Evolutionary conservation across 1,140 invertebrate species (phyloP), one percentile per base, ranked within the genome.

Genomic region (Brachionus rubens): DNA sequence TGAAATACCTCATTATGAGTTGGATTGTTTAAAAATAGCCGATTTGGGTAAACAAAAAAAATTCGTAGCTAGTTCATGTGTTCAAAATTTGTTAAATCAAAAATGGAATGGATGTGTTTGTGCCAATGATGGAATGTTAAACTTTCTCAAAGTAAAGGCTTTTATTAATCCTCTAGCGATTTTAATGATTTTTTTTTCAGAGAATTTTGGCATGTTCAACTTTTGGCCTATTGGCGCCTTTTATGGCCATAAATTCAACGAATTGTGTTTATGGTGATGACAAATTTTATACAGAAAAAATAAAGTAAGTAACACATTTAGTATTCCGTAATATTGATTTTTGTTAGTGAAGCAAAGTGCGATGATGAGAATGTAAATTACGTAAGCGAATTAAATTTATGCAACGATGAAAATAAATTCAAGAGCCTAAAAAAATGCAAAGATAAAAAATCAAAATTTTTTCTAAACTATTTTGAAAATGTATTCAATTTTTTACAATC

Each of bases 1-100:
- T n/a, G 6, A 43, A 9, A 50, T 70, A 21, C 24, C 43, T 30
- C 33, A 33, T 36, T 47, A 19, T 50, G 67, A 26, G 3, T 30
- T 70, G 16, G 47, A 47, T 19, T 70, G 67, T 21, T 36, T 70
- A 70, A 36, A 70, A 43, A 70, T 70, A 47, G 67, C 67, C 3
- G 43, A 21, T 16, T 30, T 47, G 14, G 67, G 43, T 16, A 70
- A 50, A 9, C 47, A 50, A 16, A 26, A 48, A n/a, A 70, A 70
- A 47, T 70, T 70, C 24, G 47, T 70, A 33, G 67, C 67, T 70
- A 28, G 43, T 30, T 47, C 28, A 28, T 50, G 43, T 9, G 67
- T 70, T 14, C 67, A 70, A 50, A 70, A 70, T 70, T 36, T 70
- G 16, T 10, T 70, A 21, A 47, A 47, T 50, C 10, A 47, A 70